Conservation (phyloP, 2,888 invertebrate species). For the Drosophila mercatorum region DNA sequence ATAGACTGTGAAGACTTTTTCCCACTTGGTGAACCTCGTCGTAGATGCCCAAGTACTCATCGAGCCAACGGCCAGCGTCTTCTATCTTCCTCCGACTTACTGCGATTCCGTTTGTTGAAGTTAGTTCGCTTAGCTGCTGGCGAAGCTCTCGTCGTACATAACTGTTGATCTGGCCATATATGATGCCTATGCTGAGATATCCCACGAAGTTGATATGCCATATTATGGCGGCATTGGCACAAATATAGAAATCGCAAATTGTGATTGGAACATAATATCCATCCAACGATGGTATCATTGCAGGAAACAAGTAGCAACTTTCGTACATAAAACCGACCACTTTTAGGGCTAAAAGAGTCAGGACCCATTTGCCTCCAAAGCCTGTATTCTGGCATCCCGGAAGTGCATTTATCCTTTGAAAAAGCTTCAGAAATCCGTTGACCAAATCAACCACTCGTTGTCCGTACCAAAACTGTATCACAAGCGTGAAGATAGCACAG, state of each 20-base stretch:
- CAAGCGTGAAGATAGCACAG: slow-evolving; percentile 36
- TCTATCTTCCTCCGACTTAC: slow-evolving; percentile 16
- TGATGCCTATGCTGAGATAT: slow-evolving; percentile 55
- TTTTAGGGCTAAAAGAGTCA: slow-evolving; percentile 47
- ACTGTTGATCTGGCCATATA: slow-evolving; percentile 55
- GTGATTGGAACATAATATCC: rapidly evolving
- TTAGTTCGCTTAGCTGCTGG: slow-evolving; percentile 34
- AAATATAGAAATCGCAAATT: slow-evolving; percentile 16
- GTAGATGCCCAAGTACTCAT: slow-evolving; percentile 58
- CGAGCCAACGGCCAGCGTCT: slow-evolving; percentile 29
- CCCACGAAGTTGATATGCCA: slow-evolving; percentile 54
- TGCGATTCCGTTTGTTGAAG: slow-evolving; percentile 1
- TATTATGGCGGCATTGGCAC: slow-evolving; percentile 36
- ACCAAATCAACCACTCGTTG: slow-evolving; percentile 39
- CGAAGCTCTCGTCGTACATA: slow-evolving; percentile 51
- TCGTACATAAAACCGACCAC: slow-evolving; percentile 44
- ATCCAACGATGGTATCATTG: background rate
- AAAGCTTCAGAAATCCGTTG: slow-evolving; percentile 50
- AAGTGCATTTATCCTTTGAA: slow-evolving; percentile 40
- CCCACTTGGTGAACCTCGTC: slow-evolving; percentile 51
- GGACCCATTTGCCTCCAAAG: slow-evolving; percentile 45
- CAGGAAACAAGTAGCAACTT: background rate
- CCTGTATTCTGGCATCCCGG: slow-evolving; percentile 12
- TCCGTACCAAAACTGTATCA: slow-evolving; percentile 46
- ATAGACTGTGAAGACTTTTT: slow-evolving; percentile 45